Conservation (phyloP, 2,113 vertebrate genomes). For the Saguinus imperator region DNA sequence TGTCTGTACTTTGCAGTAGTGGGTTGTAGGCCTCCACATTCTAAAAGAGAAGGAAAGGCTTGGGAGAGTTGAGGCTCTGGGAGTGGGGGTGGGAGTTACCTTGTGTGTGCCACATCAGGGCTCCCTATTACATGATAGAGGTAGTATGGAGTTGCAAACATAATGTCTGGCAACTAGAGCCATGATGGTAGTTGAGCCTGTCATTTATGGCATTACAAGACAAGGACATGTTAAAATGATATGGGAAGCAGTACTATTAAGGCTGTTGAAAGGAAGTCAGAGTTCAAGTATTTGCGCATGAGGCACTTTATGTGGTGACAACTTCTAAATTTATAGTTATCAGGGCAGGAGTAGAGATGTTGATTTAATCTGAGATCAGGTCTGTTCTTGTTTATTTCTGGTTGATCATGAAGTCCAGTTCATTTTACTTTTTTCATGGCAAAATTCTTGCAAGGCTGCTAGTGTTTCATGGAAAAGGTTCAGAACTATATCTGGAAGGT, state of each 20-base stretch:
- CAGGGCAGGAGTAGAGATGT: slow-evolving; percentile 39
- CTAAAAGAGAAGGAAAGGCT: slow-evolving; percentile 56
- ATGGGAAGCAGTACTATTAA: slow-evolving; percentile 63
- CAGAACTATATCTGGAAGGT: too few relatives aligned
- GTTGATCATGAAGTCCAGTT: slow-evolving; percentile 31
- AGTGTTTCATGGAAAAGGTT: too few relatives aligned
- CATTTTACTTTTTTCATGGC: neutral
- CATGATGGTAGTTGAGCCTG: slow-evolving; percentile 59
- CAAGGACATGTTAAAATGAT: slow-evolving; percentile 58
- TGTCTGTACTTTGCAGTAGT: slow-evolving; percentile 67
- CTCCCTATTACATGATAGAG: slow-evolving; percentile 21
- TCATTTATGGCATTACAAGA: slow-evolving; percentile 66
- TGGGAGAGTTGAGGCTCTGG: neutral
- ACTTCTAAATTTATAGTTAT: slow-evolving; percentile 75
- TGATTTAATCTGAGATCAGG: slow-evolving; percentile 65
- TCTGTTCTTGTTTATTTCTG: slow-evolving; percentile 61
- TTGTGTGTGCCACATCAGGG: neutral
- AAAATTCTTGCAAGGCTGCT: too few relatives aligned
- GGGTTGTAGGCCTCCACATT: slow-evolving; percentile 63
- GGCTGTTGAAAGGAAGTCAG: slow-evolving; percentile 79
- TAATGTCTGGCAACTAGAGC: neutral
- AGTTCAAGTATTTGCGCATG: slow-evolving; percentile 72
- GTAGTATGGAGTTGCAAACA: slow-evolving; percentile 50
- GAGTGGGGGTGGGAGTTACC: neutral
- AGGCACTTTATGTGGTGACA: slow-evolving; percentile 71